Percentiles rank a stretch among this genome's conserved stretches.
Conservation (phyloP, 2,113 vertebrate species). For the Emydura subglobosa region DNA sequence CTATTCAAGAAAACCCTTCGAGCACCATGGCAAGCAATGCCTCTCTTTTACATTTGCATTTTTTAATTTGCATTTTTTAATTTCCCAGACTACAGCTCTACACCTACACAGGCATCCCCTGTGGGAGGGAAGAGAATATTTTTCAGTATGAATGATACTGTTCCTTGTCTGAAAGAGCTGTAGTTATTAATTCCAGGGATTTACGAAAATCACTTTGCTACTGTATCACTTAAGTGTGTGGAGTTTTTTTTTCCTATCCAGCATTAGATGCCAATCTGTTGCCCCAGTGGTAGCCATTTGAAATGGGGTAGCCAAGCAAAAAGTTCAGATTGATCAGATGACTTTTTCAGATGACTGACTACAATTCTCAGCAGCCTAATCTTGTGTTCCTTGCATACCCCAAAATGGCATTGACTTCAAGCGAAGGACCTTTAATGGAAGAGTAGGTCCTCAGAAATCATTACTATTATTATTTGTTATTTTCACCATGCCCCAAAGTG, state of each 20-base stretch:
- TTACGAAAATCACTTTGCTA: conserved; percentile 62
- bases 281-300: conserved; percentile 43
- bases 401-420: conserved; percentile 5
- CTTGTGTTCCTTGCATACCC: conserved; percentile 38
- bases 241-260: not conserved
- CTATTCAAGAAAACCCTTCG: conserved; percentile 82
- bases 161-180: conserved; percentile 71
- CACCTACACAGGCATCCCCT: conserved; percentile 77
- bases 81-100: conserved; percentile 79
- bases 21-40: conserved; percentile 75
- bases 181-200: conserved; percentile 73
- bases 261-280: conserved; percentile 48
- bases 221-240: conserved; percentile 49
- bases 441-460: not conserved
- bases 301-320: conserved; percentile 57
- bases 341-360: not conserved
- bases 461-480: not conserved
- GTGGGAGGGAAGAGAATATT: conserved; percentile 75
- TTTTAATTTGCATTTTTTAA: conserved; percentile 86
- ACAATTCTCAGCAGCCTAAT: conserved; percentile 22
- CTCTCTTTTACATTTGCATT: conserved; percentile 80
- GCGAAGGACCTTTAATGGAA: conserved; percentile 17
- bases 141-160: conserved; percentile 79
- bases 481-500: not conserved
- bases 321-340: conserved; percentile 1